Conservation (phyloP, 2,797 vertebrate genomes). For the Mareca strepera region DNA sequence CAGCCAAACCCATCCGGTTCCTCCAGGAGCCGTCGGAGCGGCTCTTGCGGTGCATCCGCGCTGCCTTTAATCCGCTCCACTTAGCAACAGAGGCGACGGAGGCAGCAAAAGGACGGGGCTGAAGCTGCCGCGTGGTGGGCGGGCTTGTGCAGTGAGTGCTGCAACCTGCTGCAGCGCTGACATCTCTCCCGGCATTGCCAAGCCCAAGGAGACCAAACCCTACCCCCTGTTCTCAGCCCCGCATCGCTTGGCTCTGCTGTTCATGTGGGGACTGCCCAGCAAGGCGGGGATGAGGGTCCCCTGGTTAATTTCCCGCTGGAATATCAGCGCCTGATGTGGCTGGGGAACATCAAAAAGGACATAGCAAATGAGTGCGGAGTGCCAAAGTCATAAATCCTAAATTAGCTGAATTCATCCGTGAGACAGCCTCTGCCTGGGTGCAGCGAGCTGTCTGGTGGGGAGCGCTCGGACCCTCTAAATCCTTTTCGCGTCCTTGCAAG, state of each 20-base stretch:
- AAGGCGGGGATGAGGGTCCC: not conserved
- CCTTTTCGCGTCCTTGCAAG: not conserved
- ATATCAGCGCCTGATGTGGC: not conserved
- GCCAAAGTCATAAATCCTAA: not conserved
- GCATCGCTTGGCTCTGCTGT: not conserved
- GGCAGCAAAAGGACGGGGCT: not conserved
- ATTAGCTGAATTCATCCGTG: rapidly evolving
- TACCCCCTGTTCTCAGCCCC: not conserved
- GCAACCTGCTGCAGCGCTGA: not conserved
- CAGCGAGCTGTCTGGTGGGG: not conserved
- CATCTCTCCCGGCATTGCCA: not conserved
- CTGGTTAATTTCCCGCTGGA: not conserved
- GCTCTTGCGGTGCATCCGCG: not conserved
- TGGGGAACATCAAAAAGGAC: not conserved
- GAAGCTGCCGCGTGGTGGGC: not conserved
- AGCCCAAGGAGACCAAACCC: not conserved
- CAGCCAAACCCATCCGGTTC: not conserved
- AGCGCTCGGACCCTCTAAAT: not conserved
- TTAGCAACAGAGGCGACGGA: not conserved
- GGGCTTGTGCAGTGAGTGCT: not conserved
- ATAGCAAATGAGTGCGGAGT: not conserved
- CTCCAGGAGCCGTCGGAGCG: rapidly evolving
- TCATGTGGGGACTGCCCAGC: not conserved
- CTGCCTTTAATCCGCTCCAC: not conserved
- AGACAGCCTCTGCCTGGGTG: not conserved